A percentile compares a stretch with the other conserved stretches of the same genome.
Evolutionary conservation across 2,797 vertebrate species (phyloP).

Genomic region (Mareca strepera): DNA sequence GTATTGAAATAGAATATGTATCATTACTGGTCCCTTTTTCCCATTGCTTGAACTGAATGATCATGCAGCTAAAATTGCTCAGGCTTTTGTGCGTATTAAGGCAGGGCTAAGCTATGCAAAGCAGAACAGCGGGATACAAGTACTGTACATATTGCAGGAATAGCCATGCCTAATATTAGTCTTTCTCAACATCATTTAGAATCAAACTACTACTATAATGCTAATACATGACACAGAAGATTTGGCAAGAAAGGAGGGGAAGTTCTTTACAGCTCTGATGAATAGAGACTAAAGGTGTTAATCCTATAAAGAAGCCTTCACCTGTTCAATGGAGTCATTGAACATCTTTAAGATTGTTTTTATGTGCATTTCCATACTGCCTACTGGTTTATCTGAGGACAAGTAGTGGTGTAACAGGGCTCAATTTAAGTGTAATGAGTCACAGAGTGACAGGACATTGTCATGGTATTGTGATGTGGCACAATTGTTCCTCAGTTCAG

Average conservation of each 20-base stretch:
- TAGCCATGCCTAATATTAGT: background rate
- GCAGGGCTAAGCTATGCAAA: background rate
- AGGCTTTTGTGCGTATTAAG: background rate
- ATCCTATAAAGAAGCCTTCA: background rate
- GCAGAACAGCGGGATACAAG: background rate
- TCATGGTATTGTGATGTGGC: background rate
- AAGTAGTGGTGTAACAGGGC: background rate
- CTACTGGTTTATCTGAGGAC: background rate
- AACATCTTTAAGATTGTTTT: background rate
- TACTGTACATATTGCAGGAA: background rate
- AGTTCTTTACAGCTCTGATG: background rate
- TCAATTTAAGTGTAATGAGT: background rate
- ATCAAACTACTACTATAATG: background rate
- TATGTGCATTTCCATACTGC: background rate
- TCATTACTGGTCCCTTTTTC: background rate
- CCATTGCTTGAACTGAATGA: background rate
- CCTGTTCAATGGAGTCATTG: no score
- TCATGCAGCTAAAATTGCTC: background rate
- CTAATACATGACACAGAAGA: background rate
- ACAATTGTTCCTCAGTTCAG: background rate
- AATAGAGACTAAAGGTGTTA: background rate
- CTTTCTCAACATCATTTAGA: background rate
- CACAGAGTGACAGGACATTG: background rate
- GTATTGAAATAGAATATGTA: background rate
- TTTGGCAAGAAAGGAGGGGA: background rate